A percentile compares a stretch with the other conserved stretches of the same genome.
Evolutionary conservation across 64 coral and sea anemone genomes (phyloP).

Genomic region (Catalaphyllia jardinei): DNA sequence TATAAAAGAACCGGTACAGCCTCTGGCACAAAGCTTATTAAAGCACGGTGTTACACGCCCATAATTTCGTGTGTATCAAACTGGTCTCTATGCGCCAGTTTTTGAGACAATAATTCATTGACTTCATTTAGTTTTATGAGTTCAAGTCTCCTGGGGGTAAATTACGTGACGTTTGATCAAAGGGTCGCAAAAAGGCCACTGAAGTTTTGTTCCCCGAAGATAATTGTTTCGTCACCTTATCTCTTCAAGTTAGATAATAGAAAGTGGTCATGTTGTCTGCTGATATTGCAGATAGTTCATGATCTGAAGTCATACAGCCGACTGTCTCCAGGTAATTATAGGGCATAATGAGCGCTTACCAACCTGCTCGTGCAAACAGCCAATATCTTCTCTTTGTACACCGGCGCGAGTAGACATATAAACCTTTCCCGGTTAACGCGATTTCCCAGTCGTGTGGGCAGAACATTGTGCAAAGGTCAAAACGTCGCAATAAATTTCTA

Average conservation of each 20-base stretch:
- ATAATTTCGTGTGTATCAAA: background rate
- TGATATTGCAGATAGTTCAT: background rate
- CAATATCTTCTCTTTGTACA: conserved; percentile 1
- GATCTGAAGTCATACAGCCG: background rate
- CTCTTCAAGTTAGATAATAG: background rate
- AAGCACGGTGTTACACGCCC: background rate
- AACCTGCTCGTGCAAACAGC: background rate
- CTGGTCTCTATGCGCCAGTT: background rate
- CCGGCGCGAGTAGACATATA: background rate
- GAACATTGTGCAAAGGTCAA: background rate
- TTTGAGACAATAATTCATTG: background rate
- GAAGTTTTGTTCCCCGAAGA: background rate
- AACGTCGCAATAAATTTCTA: background rate
- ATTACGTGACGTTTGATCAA: background rate
- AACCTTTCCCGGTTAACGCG: background rate
- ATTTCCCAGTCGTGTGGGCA: background rate
- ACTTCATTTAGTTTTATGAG: background rate
- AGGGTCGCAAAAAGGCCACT: background rate
- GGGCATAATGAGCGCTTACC: background rate
- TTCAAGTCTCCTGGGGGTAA: background rate
- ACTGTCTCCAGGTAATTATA: background rate
- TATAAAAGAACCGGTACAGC: background rate
- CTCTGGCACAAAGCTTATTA: background rate
- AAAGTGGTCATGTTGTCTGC: background rate
- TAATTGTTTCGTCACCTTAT: background rate